These are phyloP conservation scores for Clarias batrachus DNA, from an alignment of 2,113 vertebrate genomes.

Conservation along the genomic window DNA sequence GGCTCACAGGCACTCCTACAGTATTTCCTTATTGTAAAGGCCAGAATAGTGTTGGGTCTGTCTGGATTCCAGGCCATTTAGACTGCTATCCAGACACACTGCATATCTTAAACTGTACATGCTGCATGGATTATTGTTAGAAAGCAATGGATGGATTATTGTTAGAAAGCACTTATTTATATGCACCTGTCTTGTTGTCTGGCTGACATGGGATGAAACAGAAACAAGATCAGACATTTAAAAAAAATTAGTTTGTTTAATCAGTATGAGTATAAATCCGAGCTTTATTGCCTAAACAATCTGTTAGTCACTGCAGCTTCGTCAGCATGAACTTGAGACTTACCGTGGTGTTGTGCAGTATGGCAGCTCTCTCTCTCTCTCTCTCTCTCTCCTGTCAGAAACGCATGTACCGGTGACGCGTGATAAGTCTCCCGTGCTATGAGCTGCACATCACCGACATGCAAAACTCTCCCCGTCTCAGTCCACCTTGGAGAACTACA, in stretches of 20 bases:
- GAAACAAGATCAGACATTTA: too few species aligned
- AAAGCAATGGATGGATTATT: background rate
- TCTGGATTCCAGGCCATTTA: background rate
- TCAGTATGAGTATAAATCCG: background rate
- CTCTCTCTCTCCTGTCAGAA: background rate
- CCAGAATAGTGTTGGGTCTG: background rate
- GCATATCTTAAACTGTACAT: background rate
- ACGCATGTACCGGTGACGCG: background rate
- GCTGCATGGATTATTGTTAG: background rate
- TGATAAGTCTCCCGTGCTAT: background rate
- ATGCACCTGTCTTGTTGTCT: background rate
- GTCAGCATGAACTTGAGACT: conserved; percentile 23
- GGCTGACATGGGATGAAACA: background rate
- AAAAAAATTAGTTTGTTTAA: background rate
- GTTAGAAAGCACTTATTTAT: background rate
- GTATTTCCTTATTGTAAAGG: background rate
- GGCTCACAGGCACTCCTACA: background rate
- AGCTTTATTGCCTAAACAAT: background rate
- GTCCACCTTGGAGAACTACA: background rate
- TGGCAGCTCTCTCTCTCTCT: conserved; percentile 9
- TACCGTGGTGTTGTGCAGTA: conserved; percentile 17
- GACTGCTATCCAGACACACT: too few species aligned
- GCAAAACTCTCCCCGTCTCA: background rate
- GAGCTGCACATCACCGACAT: background rate
- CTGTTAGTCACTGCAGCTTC: background rate